phyloP scores from a whole-genome alignment of 2,797 vertebrate species.

The Enteromius paludinosus region DNA sequence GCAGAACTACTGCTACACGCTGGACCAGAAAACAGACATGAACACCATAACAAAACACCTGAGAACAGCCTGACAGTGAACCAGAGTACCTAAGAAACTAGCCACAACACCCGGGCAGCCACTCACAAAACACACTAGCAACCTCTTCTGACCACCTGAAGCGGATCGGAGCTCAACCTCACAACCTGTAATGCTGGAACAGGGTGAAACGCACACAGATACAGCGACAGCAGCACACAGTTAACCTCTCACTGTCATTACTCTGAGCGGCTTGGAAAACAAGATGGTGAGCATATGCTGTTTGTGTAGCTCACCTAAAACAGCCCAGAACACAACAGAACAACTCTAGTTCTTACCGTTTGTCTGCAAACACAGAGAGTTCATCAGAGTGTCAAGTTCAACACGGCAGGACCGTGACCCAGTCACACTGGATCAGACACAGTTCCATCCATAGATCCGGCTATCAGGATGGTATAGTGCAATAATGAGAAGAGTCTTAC shows the following conservation, averaged over 20 bases:
- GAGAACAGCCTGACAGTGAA: neutral
- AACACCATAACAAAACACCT: neutral
- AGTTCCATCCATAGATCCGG: slow-evolving; percentile 10
- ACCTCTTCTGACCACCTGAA: neutral
- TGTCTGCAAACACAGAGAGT: neutral
- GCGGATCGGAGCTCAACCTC: neutral
- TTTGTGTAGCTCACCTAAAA: neutral
- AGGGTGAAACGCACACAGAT: neutral
- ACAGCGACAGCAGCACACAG: neutral
- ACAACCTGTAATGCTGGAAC: neutral
- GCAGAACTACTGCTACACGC: neutral
- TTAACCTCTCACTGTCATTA: neutral
- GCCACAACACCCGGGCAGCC: neutral
- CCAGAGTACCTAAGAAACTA: neutral
- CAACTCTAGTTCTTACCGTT: neutral
- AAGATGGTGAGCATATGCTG: neutral
- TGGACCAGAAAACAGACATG: neutral
- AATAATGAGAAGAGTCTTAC: slow-evolving; percentile 25
- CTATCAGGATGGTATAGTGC: neutral
- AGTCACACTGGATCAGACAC: neutral
- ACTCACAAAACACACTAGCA: neutral
- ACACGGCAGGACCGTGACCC: neutral
- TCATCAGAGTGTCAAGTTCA: neutral
- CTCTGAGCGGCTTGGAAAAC: neutral
- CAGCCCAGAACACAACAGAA: neutral